A percentile compares a stretch with the other conserved stretches of the same genome.
phyloP scores from a whole-genome alignment of 2,797 vertebrate genomes.

The Gouania willdenowi region DNA sequence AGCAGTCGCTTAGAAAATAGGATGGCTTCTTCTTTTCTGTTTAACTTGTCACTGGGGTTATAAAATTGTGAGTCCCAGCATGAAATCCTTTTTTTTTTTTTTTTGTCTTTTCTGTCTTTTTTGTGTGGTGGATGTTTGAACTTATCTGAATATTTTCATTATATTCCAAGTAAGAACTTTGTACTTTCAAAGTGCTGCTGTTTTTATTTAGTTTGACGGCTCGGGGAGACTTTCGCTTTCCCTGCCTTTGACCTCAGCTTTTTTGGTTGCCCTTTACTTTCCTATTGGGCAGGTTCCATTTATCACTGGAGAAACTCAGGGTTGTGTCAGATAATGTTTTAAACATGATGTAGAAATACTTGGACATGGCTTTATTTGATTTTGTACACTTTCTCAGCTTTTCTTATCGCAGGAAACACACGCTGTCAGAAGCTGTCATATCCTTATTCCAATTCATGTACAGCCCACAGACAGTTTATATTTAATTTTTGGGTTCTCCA shows the following conservation, averaged over 20 bases:
- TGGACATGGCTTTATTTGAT: background rate
- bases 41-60: too few relatives aligned
- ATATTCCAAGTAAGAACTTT: constrained; percentile 1
- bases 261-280: constrained; percentile 8
- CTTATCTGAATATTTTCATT: constrained; percentile 4
- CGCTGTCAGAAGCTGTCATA: background rate
- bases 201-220: constrained; percentile 11
- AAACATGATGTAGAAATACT: constrained; percentile 3
- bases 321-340: constrained; percentile 1
- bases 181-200: constrained; percentile 5
- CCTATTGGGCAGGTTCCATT: background rate
- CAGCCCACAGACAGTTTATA: constrained; percentile 11
- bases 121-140: constrained; percentile 2
- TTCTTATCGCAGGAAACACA: background rate
- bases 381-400: background rate
- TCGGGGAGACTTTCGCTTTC: background rate
- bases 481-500: constrained; percentile 57
- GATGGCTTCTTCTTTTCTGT: too few relatives aligned
- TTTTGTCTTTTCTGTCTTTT: background rate
- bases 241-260: constrained; percentile 4
- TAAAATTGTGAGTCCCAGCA: too few relatives aligned
- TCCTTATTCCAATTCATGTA: constrained; percentile 9
- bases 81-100: background rate
- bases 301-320: constrained; percentile 5
- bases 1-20: too few relatives aligned